Percentiles rank a stretch among this genome's conserved stretches.
These are phyloP conservation scores for Lucilia sericata DNA, from an alignment of 1,140 invertebrate species.

Conservation along the genomic window DNA sequence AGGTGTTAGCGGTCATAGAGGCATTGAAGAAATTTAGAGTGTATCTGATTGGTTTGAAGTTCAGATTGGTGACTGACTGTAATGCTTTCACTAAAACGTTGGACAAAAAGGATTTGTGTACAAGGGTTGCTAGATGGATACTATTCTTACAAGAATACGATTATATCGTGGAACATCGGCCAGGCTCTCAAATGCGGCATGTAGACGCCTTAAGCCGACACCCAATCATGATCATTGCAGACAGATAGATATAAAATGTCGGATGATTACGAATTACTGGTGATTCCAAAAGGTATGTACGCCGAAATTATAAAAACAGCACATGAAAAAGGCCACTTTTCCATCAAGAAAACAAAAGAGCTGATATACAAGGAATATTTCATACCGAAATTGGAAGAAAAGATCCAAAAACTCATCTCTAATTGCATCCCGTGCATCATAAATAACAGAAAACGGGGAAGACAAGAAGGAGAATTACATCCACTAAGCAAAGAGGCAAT, in stretches of 20 bases:
- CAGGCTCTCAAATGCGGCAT: constrained; percentile 42
- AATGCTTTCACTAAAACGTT: constrained; percentile 55
- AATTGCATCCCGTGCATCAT: constrained; percentile 62
- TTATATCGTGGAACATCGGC: constrained; percentile 51
- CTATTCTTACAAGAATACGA: constrained; percentile 53
- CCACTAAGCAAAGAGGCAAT: constrained; percentile 56
- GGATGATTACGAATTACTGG: constrained; percentile 16
- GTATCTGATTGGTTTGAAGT: constrained; percentile 43
- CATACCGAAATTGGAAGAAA: constrained; percentile 60
- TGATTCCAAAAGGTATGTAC: constrained; percentile 58
- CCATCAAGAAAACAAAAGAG: constrained; percentile 63
- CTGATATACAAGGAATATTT: constrained; percentile 63
- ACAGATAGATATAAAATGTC: background rate
- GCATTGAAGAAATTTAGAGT: constrained; percentile 54
- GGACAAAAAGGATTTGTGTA: constrained; percentile 53
- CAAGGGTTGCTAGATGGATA: constrained; percentile 54
- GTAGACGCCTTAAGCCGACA: constrained; percentile 24
- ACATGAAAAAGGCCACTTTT: constrained; percentile 66
- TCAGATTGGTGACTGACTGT: constrained; percentile 53
- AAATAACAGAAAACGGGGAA: constrained; percentile 58
- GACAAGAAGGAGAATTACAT: constrained; percentile 63
- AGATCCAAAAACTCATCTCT: constrained; percentile 56
- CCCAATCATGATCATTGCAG: constrained; percentile 20
- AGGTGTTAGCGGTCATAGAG: constrained; percentile 55
- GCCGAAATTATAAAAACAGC: constrained; percentile 55